Base-by-base conservation (phyloP, 1,140 invertebrate genomes). In the Scylla paramamosain region DNA sequence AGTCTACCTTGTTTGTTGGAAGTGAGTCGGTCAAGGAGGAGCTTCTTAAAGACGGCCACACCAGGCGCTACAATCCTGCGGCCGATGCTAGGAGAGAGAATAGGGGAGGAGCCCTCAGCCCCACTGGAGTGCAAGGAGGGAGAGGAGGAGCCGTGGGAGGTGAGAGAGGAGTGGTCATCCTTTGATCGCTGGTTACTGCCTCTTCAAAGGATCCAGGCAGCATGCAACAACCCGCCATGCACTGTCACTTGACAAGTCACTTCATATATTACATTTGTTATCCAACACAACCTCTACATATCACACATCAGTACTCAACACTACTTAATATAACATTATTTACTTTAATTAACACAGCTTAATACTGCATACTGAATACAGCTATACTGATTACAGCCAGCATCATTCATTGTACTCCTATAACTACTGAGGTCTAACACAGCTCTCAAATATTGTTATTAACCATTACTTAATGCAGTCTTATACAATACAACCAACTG, bases 1-100 rank as follows among this genome's bases (percentile, higher is more conserved):
- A 7, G 67, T 77, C 67, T 77, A 77, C 67, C 67, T 77, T 77
- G 67, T 20, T 77, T 77, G 67, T 12, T 20, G 67, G 88, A 89
- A 10, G 87, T 90, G 46, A 93, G 88, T 32, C 95, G 92, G 32
- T 95, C 95, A 16, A 95, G 92, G n/a, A 95, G 92, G 10, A 93
- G 67, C 31, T 93, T 95, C 83, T 93, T 95, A 29, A 95, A 95
- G 67, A 93, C 88, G 0, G 95, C 92, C 32, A 95, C 95, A 25
- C 95, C 95, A 0, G 92, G 95, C 1, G 86, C 87, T 25, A 48
- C 82, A 83, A 95, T 91, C 67, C 92, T 93, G 32, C 95, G 95
- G 28, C 95, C 88, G 52, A 95, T 46, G 28, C 94, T 93, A 0
- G 95, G 95, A 0, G 95, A 95, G n/a, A 91, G 95, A 29, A 93